Base-by-base conservation (phyloP, 2,888 invertebrate species). In the Dromius quadrimaculatus region DNA sequence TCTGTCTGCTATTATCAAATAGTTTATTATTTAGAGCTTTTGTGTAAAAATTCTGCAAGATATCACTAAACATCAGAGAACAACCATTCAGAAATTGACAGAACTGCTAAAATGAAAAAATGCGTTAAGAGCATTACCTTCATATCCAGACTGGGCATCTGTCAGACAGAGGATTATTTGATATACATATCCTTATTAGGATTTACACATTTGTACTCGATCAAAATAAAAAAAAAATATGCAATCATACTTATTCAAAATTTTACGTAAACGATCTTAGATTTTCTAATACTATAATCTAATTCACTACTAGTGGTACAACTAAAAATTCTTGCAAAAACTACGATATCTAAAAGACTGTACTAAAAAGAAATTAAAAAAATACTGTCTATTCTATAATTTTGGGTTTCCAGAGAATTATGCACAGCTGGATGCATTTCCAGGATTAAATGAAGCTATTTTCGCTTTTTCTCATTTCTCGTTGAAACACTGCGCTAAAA, bases 61-160 rank as follows among this genome's bases (percentile, higher is more conserved):
- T n/a, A n/a, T n/a, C n/a, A n/a, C n/a, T n/a, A n/a, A n/a, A n/a
- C n/a, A n/a, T n/a, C n/a, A n/a, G n/a, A n/a, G n/a, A n/a, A n/a
- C n/a, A n/a, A n/a, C n/a, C n/a, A n/a, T n/a, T n/a, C n/a, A n/a
- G n/a, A n/a, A n/a, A n/a, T n/a, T n/a, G n/a, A n/a, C n/a, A n/a
- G n/a, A n/a, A n/a, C n/a, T n/a, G n/a, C n/a, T n/a, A 45, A 54
- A 28, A 54, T 54, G 32, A 54, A 50, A 63, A 63, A 20, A 59
- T 64, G 63, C 54, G 28, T 43, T 28, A 36, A 47, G 62, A 57
- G 73, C 76, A 74, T 83, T 84, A 83, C 84, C 84, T 84, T 83
- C 83, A 74, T 80, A 79, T 83, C 83, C 83, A 73, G 78, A 78
- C 75, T 82, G 81, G 78, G 79, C 78, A 77, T 83, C 82, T 83